These are phyloP conservation scores for Nylanderia fulva DNA, from an alignment of 1,140 invertebrate genomes.

Conservation along the genomic window DNA sequence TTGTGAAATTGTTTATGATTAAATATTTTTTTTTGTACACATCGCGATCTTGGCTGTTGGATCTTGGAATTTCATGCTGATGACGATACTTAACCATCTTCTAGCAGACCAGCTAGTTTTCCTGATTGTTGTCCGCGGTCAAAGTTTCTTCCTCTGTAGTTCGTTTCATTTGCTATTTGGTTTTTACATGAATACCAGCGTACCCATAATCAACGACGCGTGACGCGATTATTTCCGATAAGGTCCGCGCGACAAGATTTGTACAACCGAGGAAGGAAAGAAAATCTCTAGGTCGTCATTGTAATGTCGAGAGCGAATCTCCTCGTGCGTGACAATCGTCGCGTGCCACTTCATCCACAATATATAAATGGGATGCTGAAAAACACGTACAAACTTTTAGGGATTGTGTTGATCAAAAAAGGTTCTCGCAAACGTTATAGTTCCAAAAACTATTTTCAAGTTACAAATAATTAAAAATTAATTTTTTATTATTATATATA, in stretches of 20 bases:
- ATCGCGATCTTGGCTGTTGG: too few species aligned
- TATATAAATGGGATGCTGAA: neutral
- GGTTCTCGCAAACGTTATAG: neutral
- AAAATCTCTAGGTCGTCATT: slow-evolving; percentile 36
- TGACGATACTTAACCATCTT: slow-evolving; percentile 66
- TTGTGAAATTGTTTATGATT: slow-evolving; percentile 7
- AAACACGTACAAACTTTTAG: neutral
- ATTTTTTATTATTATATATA: neutral
- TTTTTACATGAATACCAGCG: slow-evolving; percentile 50
- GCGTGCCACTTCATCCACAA: neutral
- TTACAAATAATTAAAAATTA: neutral
- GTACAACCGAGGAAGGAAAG: slow-evolving; percentile 37
- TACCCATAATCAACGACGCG: slow-evolving; percentile 67
- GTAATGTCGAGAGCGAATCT: slow-evolving; percentile 14
- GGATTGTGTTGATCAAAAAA: neutral
- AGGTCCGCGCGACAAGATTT: slow-evolving; percentile 31
- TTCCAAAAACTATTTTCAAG: slow-evolving; percentile 5
- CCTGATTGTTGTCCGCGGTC: slow-evolving; percentile 66
- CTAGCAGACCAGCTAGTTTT: slow-evolving; percentile 49
- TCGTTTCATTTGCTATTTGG: slow-evolving; percentile 58
- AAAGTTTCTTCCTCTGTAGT: slow-evolving; percentile 32
- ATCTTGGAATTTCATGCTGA: slow-evolving; percentile 42
- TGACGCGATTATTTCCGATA: slow-evolving; percentile 70
- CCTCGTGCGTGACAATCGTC: neutral
- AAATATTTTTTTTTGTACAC: slow-evolving; percentile 15